A percentile compares a stretch with the other conserved stretches of the same genome.
Conservation (phyloP, 2,888 invertebrate genomes). For the Tipula vernalis region DNA sequence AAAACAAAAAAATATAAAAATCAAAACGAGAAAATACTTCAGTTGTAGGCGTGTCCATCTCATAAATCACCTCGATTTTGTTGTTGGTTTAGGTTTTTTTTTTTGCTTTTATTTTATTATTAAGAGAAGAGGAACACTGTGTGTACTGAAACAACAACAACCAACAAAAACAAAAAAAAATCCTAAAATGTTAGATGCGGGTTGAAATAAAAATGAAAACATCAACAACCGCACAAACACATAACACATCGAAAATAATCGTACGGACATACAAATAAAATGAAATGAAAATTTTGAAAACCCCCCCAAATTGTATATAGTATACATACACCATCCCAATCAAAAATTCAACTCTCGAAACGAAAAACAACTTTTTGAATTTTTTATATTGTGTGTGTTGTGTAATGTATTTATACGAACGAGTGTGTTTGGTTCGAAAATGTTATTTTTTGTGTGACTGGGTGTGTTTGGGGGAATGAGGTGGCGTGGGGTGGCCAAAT, state of each 20-base stretch:
- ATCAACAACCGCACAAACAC: neutral
- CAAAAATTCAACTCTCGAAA: neutral
- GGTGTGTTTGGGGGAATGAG: too few species aligned
- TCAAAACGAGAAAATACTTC: neutral
- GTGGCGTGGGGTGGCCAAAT: neutral
- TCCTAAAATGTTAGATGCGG: neutral
- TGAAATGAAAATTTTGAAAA: neutral
- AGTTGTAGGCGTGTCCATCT: conserved; percentile 12
- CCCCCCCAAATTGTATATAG: neutral
- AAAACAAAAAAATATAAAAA: neutral
- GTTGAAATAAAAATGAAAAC: neutral
- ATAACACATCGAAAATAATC: neutral
- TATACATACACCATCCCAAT: neutral
- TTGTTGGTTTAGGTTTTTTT: neutral
- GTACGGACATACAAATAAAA: neutral
- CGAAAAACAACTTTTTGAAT: neutral
- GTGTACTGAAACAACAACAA: neutral
- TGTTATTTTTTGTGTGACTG: neutral
- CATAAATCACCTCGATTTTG: conserved; percentile 15
- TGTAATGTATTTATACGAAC: neutral
- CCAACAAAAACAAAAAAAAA: neutral
- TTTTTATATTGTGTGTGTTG: neutral
- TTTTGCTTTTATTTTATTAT: too few species aligned
- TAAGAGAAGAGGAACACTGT: neutral
- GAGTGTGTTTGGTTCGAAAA: neutral